Conservation (phyloP, 2,888 invertebrate species). For the Epinotia bilunana region DNA sequence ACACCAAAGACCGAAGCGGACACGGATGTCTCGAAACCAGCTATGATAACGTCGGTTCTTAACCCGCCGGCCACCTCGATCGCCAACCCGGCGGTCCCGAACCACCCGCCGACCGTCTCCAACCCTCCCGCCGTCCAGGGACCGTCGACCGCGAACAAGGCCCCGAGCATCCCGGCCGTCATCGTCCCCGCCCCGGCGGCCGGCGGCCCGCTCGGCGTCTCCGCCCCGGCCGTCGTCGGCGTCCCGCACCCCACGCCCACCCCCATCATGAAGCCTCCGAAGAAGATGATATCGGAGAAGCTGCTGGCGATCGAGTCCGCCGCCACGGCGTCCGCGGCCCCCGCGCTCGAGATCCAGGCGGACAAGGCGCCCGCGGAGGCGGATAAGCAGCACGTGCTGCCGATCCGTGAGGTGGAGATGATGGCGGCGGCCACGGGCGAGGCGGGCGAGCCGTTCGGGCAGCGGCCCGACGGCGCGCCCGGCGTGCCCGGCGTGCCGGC, state of each 20-base stretch:
- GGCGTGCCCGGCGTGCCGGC: constrained; percentile 55
- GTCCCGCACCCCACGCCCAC: constrained; percentile 54
- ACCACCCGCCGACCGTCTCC: constrained; percentile 43
- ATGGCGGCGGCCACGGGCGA: constrained; percentile 52
- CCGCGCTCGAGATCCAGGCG: constrained; percentile 44
- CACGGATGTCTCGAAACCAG: constrained; percentile 42
- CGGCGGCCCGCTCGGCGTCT: constrained; percentile 31
- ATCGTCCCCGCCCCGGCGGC: constrained; percentile 22
- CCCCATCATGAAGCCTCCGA: constrained; percentile 75
- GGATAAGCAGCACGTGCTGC: constrained; percentile 48
- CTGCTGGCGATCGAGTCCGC: constrained; percentile 70
- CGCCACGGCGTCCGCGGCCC: constrained; percentile 53
- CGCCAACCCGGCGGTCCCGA: constrained; percentile 45
- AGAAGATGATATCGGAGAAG: constrained; percentile 78
- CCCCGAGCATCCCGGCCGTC: constrained; percentile 44
- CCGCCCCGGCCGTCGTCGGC: neutral
- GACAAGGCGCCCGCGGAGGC: constrained; percentile 48
- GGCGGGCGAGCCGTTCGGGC: constrained; percentile 46
- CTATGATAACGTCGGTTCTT: constrained; percentile 38
- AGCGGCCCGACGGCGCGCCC: constrained; percentile 45
- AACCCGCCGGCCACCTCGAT: constrained; percentile 13
- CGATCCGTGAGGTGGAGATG: constrained; percentile 47
- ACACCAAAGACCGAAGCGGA: constrained; percentile 51
- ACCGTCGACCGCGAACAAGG: neutral
- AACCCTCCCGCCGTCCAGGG: constrained; percentile 2